Evolutionary conservation across 2,113 vertebrate species (phyloP).

Genomic region (Electrona antarctica): DNA sequence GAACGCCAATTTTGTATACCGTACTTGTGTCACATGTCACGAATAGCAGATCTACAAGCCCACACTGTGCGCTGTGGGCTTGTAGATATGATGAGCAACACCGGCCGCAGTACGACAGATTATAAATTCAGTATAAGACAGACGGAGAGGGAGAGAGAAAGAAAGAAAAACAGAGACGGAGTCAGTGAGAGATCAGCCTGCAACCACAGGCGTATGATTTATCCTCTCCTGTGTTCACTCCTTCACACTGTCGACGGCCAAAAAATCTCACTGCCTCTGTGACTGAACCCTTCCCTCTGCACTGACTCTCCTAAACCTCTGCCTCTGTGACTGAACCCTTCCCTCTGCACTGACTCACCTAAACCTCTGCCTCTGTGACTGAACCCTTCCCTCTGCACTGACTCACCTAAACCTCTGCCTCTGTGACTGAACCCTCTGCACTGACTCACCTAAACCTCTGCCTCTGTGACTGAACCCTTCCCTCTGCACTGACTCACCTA

Average conservation of each 20-base stretch:
- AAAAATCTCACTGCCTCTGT: conserved; percentile 28
- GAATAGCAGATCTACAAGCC: no score
- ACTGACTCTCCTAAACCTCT: conserved; percentile 24
- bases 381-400: not conserved
- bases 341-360: no score
- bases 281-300: conserved; percentile 5
- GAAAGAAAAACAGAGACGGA: not conserved
- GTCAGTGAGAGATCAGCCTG: conserved; percentile 1
- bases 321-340: not conserved
- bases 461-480: conserved; percentile 10
- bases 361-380: not conserved
- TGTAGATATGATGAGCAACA: no score
- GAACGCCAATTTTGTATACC: no score
- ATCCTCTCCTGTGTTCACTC: conserved; percentile 29
- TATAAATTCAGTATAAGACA: not conserved
- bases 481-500: conserved; percentile 22
- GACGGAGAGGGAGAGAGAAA: not conserved
- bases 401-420: conserved; percentile 26
- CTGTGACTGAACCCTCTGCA: no score
- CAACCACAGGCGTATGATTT: conserved; percentile 31
- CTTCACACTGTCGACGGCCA: conserved; percentile 24
- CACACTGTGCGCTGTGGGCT: no score
- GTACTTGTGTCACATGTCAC: no score
- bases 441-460: not conserved
- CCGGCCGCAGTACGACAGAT: no score